A percentile compares a stretch with the other conserved stretches of the same genome.
phyloP scores from a whole-genome alignment of 92 coral and sea anemone genomes.

The Bergia sp. region DNA sequence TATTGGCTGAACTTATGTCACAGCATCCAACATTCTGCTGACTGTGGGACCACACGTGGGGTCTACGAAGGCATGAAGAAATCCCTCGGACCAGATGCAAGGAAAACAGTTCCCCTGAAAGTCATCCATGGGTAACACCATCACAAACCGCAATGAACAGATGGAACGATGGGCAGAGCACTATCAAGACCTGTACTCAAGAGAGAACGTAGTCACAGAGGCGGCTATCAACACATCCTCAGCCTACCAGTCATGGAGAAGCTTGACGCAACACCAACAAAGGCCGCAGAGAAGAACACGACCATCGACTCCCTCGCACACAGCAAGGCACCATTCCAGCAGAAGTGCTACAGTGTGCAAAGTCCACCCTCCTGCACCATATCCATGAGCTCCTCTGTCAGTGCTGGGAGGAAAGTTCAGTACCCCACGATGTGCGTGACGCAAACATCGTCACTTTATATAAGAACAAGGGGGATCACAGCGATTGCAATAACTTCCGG shows the following conservation, averaged over 20 bases:
- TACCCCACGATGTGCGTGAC: background rate
- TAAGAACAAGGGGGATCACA: background rate
- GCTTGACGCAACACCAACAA: background rate
- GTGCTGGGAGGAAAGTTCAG: background rate
- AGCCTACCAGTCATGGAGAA: no score
- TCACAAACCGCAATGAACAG: background rate
- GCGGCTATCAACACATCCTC: background rate
- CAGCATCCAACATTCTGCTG: constrained; percentile 25
- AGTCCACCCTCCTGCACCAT: background rate
- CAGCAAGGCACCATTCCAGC: constrained; percentile 17
- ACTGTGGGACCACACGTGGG: constrained; percentile 27
- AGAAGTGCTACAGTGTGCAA: background rate
- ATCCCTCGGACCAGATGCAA: background rate
- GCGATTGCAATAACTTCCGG: background rate
- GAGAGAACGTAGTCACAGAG: background rate
- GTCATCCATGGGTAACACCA: background rate
- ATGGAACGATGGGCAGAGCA: constrained; percentile 25
- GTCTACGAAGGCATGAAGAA: constrained; percentile 35
- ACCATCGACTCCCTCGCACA: background rate
- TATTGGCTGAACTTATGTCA: background rate
- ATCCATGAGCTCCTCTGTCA: background rate
- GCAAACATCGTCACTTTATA: background rate
- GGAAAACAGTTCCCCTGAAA: constrained; percentile 23
- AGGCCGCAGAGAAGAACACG: background rate
- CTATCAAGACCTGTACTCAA: background rate